These are phyloP conservation scores for Colletes gigas DNA, from an alignment of 1,140 invertebrate species.

Conservation along the genomic window DNA sequence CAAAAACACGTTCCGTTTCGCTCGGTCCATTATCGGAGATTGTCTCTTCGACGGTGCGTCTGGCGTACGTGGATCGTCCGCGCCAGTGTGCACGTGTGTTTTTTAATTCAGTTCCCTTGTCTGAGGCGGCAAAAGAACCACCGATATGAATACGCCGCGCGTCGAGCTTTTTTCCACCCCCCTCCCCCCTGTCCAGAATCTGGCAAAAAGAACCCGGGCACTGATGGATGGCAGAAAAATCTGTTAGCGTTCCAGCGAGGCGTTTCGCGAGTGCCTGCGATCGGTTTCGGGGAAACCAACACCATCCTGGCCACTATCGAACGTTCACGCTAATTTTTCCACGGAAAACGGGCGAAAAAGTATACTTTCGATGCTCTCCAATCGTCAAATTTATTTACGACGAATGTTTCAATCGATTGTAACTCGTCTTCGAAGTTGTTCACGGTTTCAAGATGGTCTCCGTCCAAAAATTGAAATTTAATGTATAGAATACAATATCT, in stretches of 20 bases:
- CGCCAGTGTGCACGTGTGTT: background rate
- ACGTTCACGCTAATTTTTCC: background rate
- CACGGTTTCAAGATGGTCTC: no score
- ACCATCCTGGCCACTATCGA: background rate
- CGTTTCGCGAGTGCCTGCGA: background rate
- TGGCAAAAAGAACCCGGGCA: background rate
- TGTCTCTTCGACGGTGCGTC: slow-evolving; percentile 10
- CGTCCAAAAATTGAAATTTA: no score
- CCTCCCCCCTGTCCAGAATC: no score
- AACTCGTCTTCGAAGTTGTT: no score
- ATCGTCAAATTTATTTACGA: no score
- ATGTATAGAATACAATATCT: no score
- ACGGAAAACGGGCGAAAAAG: background rate
- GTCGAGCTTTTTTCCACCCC: background rate
- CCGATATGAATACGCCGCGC: slow-evolving; percentile 19
- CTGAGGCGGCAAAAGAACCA: background rate
- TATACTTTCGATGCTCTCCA: no score
- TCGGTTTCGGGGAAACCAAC: background rate
- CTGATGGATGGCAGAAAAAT: slow-evolving; percentile 33
- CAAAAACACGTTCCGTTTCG: slow-evolving; percentile 49
- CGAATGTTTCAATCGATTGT: no score
- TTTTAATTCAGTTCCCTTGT: slow-evolving; percentile 35
- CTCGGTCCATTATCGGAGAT: slow-evolving; percentile 49
- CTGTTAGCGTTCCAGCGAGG: slow-evolving; percentile 17
- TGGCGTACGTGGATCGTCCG: background rate